Evolutionary conservation across 2,113 vertebrate genomes (phyloP), one percentile per base, ranked within the genome.

Genomic region (Sclerurus mexicanus): DNA sequence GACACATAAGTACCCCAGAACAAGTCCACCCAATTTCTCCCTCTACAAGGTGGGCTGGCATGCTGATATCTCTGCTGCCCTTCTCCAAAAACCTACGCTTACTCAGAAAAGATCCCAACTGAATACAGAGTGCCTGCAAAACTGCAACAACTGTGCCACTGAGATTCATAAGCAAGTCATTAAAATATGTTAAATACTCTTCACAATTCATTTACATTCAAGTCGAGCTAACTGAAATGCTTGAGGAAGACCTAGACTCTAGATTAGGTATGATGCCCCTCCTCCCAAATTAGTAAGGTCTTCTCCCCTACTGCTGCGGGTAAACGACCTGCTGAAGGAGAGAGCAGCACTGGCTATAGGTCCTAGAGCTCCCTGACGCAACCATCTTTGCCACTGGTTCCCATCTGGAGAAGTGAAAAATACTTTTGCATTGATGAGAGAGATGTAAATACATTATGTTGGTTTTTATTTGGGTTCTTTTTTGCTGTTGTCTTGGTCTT

Each of bases 281-380:
- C 30, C 69, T 76, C 24, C 11, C 25, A 77, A 17, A 21, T 67
- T 33, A 30, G 9, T 17, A 40, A 86, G 3, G 17, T 63, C 7
- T 14, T 71, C 22, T 53, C 21, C 6, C 19, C 17, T 46, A 19
- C 13, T 39, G 18, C 12, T 83, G 31, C 49, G 66, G 28, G 5
- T 72, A 49, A 82, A 55, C 2, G 4, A 59, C n/a, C 23, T 35
- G 17, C 18, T n/a, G 33, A 74, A 91, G 28, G 55, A 71, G 10
- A 1, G 0, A 80, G 31, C 22, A 60, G 22, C 22, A n/a, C 10
- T 24, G n/a, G 44, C 4, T 68, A 2, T 22, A 0, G 1, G 19
- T 21, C 20, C n/a, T 33, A 52, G 33, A 64, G 49, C 9, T 83
- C 37, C 7, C 62, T 40, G 28, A 28, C n/a, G 14, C 30, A 72